Percentiles rank a stretch among this genome's conserved stretches.
Evolutionary conservation across 2,888 invertebrate species (phyloP).

Genomic region (Drosophila koepferae): DNA sequence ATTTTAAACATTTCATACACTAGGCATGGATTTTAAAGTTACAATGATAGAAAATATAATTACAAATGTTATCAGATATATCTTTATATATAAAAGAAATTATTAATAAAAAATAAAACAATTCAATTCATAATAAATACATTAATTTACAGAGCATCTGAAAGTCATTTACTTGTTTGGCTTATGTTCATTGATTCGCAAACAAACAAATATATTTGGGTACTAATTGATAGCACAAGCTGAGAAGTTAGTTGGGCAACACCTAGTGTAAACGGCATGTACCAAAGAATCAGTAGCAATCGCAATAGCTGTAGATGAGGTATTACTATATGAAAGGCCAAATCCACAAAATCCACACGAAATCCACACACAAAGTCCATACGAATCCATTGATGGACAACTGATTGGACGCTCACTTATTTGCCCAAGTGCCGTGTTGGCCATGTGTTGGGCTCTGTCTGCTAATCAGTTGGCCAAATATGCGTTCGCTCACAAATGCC

Average conservation of each 20-base stretch:
- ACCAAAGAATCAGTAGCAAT: constrained; percentile 49
- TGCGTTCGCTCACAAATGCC: constrained; percentile 22
- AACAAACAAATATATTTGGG: constrained; percentile 29
- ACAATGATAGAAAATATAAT: too few species aligned
- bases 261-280: constrained; percentile 16
- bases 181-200: constrained; percentile 18
- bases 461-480: constrained; percentile 71
- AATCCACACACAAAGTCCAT: constrained; percentile 10
- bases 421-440: constrained; percentile 39
- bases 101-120: too few species aligned
- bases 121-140: background rate
- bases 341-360: constrained; percentile 17
- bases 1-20: background rate
- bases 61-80: too few species aligned
- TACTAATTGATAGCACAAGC: constrained; percentile 67
- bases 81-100: too few species aligned
- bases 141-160: constrained; percentile 13
- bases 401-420: constrained; percentile 30
- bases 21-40: background rate
- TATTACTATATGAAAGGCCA: constrained; percentile 12
- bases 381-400: constrained; percentile 32
- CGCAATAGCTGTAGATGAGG: background rate
- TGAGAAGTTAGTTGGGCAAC: constrained; percentile 48
- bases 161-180: background rate
- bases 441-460: constrained; percentile 42